Conservation (phyloP, 2,888 invertebrate species). For the Ametastegia equiseti region DNA sequence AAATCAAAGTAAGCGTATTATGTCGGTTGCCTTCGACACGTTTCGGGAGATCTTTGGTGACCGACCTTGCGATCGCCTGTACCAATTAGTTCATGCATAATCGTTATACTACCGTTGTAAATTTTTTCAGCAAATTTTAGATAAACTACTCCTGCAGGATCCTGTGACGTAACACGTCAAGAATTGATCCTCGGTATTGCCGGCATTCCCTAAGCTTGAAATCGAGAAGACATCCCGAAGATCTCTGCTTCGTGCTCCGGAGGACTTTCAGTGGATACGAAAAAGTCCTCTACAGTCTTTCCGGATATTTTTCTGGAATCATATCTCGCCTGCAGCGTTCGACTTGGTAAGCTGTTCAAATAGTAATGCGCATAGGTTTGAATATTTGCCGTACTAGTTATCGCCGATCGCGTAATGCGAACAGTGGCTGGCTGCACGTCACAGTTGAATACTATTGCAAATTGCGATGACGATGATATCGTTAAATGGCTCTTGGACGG, state of each 20-base stretch:
- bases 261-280: not conserved
- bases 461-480: conserved; percentile 12
- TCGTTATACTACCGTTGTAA: no score
- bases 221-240: not conserved
- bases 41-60: not conserved
- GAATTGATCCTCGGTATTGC: not conserved
- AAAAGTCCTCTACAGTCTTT: not conserved
- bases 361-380: not conserved
- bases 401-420: not conserved
- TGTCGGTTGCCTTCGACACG: not conserved
- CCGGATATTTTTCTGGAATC: not conserved
- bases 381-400: not conserved
- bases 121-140: no score
- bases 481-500: not conserved
- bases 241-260: not conserved
- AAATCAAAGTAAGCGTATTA: not conserved
- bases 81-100: no score
- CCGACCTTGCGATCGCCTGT: not conserved
- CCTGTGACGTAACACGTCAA: not conserved
- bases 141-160: no score
- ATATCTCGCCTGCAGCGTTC: not conserved
- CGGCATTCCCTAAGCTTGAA: not conserved
- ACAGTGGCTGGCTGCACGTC: not conserved
- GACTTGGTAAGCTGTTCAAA: not conserved
- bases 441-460: not conserved